phyloP scores from a whole-genome alignment of 2,888 invertebrate species.

The Augiades crinisus region DNA sequence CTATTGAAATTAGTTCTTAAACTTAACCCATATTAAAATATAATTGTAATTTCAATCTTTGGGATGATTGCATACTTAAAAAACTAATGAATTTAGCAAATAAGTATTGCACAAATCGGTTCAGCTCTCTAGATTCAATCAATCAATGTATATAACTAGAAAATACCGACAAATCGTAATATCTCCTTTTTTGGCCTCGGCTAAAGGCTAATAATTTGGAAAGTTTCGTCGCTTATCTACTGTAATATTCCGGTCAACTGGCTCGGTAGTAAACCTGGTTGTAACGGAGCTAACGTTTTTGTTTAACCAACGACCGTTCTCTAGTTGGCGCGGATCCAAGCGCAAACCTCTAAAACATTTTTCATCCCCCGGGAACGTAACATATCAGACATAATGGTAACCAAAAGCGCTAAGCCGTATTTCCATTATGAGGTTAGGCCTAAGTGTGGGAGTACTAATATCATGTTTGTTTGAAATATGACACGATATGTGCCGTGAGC shows the following conservation, averaged over 20 bases:
- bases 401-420: conserved; percentile 25
- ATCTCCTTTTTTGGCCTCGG: no score
- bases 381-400: conserved; percentile 23
- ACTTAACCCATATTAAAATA: no score
- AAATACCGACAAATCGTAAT: no score
- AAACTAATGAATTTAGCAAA: no score
- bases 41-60: no score
- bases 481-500: conserved; percentile 1
- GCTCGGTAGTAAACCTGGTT: conserved; percentile 12
- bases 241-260: conserved; percentile 16
- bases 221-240: conserved; percentile 4
- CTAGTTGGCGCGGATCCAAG: conserved; percentile 20
- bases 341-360: conserved; percentile 24
- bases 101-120: no score
- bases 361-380: conserved; percentile 20
- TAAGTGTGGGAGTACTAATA: conserved; percentile 22
- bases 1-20: no score
- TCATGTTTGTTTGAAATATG: conserved; percentile 19
- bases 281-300: conserved; percentile 19
- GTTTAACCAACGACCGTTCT: conserved; percentile 16
- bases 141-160: no score
- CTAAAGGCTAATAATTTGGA: no score
- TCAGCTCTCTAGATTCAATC: no score
- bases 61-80: no score
- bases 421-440: conserved; percentile 26